Percentiles rank a stretch among this genome's conserved stretches.
Evolutionary conservation across 2,113 vertebrate genomes (phyloP).

Genomic region (Rhinoptilus africanus): DNA sequence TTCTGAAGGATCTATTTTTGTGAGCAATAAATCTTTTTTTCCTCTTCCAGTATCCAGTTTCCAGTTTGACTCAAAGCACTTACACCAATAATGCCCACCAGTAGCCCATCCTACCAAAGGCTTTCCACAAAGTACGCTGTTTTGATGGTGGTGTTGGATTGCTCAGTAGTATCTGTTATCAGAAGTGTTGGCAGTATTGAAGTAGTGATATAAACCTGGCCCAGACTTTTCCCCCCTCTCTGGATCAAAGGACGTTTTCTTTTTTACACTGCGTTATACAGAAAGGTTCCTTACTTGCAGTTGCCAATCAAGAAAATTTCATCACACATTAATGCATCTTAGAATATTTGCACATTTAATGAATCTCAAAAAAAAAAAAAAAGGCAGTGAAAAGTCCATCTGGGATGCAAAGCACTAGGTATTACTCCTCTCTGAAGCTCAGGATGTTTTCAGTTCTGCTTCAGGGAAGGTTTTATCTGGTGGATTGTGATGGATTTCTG

Average conservation of each 20-base stretch:
- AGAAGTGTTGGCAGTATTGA: neutral
- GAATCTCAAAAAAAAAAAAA: neutral
- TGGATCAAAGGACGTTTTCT: neutral
- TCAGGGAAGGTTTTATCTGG: neutral
- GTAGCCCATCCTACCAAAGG: neutral
- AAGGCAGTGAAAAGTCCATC: neutral
- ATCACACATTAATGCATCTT: neutral
- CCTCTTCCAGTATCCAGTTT: neutral
- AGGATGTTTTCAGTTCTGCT: neutral
- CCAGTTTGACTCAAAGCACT: neutral
- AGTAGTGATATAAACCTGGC: neutral
- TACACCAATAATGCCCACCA: neutral
- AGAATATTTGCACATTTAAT: neutral
- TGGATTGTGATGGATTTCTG: neutral
- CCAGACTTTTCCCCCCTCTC: neutral
- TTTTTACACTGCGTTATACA: neutral
- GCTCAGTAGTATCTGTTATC: neutral
- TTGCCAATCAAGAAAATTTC: neutral
- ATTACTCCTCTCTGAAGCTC: neutral
- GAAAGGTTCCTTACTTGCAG: neutral
- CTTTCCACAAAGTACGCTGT: neutral
- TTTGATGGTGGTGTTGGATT: neutral
- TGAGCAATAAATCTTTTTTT: neutral
- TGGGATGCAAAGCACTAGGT: neutral
- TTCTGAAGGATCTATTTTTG: neutral